phyloP scores from a whole-genome alignment of 2,113 vertebrate species.

The Tringa solitaria region DNA sequence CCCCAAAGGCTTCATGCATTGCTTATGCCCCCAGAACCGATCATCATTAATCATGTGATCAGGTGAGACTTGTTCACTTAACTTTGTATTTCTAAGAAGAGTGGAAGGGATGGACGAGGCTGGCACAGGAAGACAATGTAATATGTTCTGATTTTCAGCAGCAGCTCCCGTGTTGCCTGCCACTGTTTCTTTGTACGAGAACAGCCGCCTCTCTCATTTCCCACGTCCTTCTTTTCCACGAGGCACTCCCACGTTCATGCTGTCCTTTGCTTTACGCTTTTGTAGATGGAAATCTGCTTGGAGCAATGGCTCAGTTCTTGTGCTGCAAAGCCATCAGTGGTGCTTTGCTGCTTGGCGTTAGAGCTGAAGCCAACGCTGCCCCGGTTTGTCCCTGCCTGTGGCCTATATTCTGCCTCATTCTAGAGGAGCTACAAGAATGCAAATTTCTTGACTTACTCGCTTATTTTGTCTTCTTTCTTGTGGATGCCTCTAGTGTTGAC shows the following conservation, averaged over 20 bases:
- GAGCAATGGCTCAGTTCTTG: not conserved
- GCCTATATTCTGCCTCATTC: accelerated
- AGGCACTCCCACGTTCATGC: not conserved
- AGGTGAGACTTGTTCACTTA: conserved; percentile 74
- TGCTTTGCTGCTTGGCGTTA: not conserved
- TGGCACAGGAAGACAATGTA: not conserved
- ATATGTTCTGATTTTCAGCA: not conserved
- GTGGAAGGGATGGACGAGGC: not conserved
- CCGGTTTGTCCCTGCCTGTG: not conserved
- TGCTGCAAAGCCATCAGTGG: not conserved
- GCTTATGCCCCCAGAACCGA: conserved; percentile 99
- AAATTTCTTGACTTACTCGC: not conserved
- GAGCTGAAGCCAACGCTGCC: not conserved
- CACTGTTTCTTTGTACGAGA: not conserved
- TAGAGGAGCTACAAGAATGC: not conserved
- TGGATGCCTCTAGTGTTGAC: conserved; percentile 81
- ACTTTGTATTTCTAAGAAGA: not conserved
- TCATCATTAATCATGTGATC: conserved; percentile 99
- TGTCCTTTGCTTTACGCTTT: not conserved
- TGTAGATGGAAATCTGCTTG: not conserved
- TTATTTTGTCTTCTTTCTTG: not conserved
- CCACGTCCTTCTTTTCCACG: not conserved
- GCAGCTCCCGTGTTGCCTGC: not conserved
- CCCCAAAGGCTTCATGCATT: conserved; percentile 90
- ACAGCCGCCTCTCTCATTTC: not conserved